These are phyloP conservation scores for Hanleya hanleyi DNA, from an alignment of 2,888 invertebrate genomes.

Conservation along the genomic window DNA sequence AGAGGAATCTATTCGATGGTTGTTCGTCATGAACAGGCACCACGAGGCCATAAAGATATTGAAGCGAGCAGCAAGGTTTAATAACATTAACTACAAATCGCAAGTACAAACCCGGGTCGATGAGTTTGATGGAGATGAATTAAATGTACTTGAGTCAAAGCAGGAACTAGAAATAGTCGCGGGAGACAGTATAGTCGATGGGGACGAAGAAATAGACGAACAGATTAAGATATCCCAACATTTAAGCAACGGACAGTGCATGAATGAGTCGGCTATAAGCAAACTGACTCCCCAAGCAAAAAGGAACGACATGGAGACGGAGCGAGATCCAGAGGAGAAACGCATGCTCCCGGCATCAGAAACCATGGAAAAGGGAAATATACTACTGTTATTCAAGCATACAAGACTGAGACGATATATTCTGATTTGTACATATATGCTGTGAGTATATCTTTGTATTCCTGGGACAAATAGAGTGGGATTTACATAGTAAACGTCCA, in stretches of 20 bases:
- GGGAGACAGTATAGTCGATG: too few species aligned
- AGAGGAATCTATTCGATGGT: slow-evolving; percentile 1
- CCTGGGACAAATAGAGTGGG: too few species aligned
- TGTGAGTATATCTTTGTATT: neutral
- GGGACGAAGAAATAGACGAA: too few species aligned
- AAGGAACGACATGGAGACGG: too few species aligned
- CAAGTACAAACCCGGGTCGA: neutral
- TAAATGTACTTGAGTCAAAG: neutral
- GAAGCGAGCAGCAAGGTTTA: neutral
- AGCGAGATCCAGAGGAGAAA: too few species aligned
- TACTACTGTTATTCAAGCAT: neutral
- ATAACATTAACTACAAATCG: neutral
- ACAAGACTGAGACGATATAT: neutral
- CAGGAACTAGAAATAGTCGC: neutral
- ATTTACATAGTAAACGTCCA: too few species aligned
- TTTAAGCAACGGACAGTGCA: too few species aligned
- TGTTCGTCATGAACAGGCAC: neutral
- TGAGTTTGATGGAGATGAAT: neutral
- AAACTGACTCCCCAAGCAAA: too few species aligned
- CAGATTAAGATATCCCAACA: too few species aligned
- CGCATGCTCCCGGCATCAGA: too few species aligned
- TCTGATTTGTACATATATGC: neutral
- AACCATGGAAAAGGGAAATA: too few species aligned
- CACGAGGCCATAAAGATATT: neutral
- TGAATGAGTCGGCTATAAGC: too few species aligned